Evolutionary conservation across 2,888 invertebrate species (phyloP).

Genomic region (Melanostoma mellinum): DNA sequence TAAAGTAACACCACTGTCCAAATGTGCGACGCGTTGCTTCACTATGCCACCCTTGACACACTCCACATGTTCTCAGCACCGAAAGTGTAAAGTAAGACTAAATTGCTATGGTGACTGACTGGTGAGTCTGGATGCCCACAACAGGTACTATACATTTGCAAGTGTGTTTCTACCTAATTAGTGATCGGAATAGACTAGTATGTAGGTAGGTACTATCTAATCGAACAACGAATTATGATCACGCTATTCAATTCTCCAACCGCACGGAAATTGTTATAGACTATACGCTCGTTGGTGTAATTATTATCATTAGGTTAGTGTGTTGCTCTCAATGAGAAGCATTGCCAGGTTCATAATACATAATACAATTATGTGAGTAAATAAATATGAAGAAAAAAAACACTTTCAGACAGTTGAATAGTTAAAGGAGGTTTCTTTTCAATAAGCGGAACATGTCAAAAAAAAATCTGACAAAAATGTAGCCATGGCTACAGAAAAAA

Average conservation of each 20-base stretch:
- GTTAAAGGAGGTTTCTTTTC: no score
- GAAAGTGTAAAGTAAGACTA: constrained; percentile 18
- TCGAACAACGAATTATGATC: constrained; percentile 51
- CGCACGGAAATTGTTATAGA: constrained; percentile 20
- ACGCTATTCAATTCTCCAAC: constrained; percentile 38
- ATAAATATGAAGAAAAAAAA: neutral
- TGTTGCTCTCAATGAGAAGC: constrained; percentile 4
- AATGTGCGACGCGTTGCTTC: constrained; percentile 9
- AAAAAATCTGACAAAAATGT: no score
- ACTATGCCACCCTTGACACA: constrained; percentile 62
- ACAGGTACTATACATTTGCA: constrained; percentile 30
- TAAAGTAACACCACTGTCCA: neutral
- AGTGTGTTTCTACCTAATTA: constrained; percentile 9
- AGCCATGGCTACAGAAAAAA: no score
- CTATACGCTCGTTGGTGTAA: constrained; percentile 3
- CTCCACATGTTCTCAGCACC: constrained; percentile 32
- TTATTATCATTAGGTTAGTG: constrained; percentile 1
- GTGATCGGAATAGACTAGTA: constrained; percentile 17
- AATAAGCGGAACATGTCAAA: no score
- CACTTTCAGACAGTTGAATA: no score
- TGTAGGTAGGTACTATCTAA: neutral
- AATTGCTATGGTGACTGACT: constrained; percentile 1
- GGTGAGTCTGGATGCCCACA: neutral
- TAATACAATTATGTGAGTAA: no score
- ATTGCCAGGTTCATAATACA: constrained; percentile 6